A percentile compares a stretch with the other conserved stretches of the same genome.
Conservation (phyloP, 2,888 invertebrate species). For the Tubulanus polymorphus region DNA sequence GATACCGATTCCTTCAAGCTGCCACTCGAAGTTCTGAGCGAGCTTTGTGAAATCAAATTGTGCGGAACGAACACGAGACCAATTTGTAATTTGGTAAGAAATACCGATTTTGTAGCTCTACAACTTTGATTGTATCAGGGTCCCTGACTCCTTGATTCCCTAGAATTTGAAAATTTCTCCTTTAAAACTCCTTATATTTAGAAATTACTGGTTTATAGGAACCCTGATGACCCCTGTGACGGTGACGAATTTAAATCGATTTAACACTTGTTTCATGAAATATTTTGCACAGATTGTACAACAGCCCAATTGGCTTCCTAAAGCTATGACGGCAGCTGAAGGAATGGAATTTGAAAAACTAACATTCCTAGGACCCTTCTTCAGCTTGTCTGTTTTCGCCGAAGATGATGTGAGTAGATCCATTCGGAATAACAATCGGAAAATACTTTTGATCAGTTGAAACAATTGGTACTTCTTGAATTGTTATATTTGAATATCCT, state of each 20-base stretch:
- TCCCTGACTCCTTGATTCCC: too few species aligned
- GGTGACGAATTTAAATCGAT: constrained; percentile 7
- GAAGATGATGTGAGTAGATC: constrained; percentile 72
- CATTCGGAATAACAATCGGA: too few species aligned
- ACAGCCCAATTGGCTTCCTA: constrained; percentile 69
- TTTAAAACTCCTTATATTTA: too few species aligned
- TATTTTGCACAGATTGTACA: constrained; percentile 39
- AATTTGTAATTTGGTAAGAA: constrained; percentile 60
- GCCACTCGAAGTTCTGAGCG: constrained; percentile 67
- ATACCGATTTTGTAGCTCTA: too few species aligned
- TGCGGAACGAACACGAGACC: constrained; percentile 60
- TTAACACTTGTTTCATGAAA: too few species aligned
- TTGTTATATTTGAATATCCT: too few species aligned
- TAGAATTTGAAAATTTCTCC: too few species aligned
- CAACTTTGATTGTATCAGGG: too few species aligned
- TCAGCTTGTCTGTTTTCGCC: constrained; percentile 85
- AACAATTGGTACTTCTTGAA: too few species aligned
- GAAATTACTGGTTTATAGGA: too few species aligned
- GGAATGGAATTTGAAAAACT: constrained; percentile 83
- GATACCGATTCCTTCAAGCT: constrained; percentile 66
- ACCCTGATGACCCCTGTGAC: too few species aligned
- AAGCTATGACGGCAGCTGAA: constrained; percentile 67
- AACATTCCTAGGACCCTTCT: constrained; percentile 86
- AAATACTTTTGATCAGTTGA: too few species aligned
- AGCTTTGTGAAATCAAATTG: constrained; percentile 75